phyloP scores from a whole-genome alignment of 2,113 vertebrate genomes.

The Sterrhoptilus dennistouni region DNA sequence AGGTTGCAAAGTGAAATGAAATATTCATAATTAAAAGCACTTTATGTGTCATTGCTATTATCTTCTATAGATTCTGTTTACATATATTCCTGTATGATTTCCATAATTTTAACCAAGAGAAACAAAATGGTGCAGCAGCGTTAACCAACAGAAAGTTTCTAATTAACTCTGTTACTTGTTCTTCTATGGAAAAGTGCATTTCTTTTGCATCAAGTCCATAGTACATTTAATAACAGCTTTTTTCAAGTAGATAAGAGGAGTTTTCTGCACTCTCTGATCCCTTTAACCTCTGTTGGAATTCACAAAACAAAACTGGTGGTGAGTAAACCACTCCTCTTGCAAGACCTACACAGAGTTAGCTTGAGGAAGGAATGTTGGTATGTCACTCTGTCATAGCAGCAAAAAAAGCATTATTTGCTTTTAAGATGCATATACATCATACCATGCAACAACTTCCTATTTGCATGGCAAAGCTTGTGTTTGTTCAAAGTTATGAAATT shows the following conservation, averaged over 20 bases:
- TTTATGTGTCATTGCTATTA: neutral
- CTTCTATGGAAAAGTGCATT: neutral
- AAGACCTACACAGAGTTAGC: neutral
- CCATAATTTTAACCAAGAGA: neutral
- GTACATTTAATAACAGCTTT: neutral
- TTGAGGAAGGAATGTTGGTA: neutral
- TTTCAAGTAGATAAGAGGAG: neutral
- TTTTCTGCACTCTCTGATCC: neutral
- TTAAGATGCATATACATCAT: neutral
- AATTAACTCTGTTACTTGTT: neutral
- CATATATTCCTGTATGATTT: neutral
- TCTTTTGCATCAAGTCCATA: neutral
- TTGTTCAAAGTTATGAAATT: neutral
- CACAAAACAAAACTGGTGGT: neutral
- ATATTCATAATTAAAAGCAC: neutral
- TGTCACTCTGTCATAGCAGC: neutral
- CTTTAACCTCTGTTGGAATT: neutral
- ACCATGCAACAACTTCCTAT: neutral
- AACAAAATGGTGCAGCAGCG: neutral
- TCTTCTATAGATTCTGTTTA: neutral
- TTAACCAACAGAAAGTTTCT: neutral
- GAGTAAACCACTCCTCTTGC: neutral
- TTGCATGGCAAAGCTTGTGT: neutral
- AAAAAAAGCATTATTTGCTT: neutral
- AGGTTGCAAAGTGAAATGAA: constrained; percentile 7